Evolutionary conservation across 1,140 invertebrate genomes (phyloP), one percentile per base, ranked within the genome.

Genomic region (Drosophila mayri): DNA sequence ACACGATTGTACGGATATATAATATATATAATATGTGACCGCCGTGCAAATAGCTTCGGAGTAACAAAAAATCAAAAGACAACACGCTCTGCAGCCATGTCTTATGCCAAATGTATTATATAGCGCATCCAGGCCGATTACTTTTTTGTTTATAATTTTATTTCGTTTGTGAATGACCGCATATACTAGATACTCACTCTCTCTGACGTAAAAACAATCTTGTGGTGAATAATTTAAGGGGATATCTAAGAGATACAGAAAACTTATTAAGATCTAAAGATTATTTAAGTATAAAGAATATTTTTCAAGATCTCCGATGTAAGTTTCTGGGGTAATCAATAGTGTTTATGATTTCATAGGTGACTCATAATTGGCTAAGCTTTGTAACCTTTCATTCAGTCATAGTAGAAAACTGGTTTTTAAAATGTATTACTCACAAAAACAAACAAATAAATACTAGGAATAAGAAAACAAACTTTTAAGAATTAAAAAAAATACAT

Each of bases 21-120:
- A 74, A 65, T 73, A 70, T 50, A 32, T 49, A 77, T 73, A 73
- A 49, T 85, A 86, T 85, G 81, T 85, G 81, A 85, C 67, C 61
- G 82, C 64, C 46, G 81, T 84, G 62, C 65, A 76, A 84, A 84
- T 62, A 58, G 43, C 55, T 64, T 43, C 46, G 57, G 16, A 63
- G 54, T 58, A 64, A 70, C 67, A 55, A 47, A 76, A 76, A 80
- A 59, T 57, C 66, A 40, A 47, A 44, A 83, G 66, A 68, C 61
- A 68, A 75, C 62, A 68, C 67, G 66, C 58, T 43, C 54, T 46
- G 54, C 50, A 59, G 40, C 18, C 40, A 37, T 47, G 67, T 71
- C 68, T 57, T 70, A 28, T 71, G 68, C 65, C 52, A 58, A 71
- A 37, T 30, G 25, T 70, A 70, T 59, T 40, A 59, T 30, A 35